phyloP scores from a whole-genome alignment of 2,797 vertebrate genomes.

The Mus caroli region DNA sequence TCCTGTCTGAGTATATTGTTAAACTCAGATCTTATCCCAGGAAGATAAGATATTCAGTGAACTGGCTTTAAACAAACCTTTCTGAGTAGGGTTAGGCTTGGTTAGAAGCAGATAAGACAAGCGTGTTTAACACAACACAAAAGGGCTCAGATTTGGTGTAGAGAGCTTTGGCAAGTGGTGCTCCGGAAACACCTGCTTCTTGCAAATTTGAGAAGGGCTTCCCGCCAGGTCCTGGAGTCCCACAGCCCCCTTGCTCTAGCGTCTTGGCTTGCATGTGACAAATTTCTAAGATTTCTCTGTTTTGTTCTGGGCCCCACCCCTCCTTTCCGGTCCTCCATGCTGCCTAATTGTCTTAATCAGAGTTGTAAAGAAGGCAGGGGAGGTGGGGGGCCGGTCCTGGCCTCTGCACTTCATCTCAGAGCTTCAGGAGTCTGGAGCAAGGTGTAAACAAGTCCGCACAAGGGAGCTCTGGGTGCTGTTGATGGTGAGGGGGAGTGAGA shows the following conservation, averaged over 20 bases:
- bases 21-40: constrained; percentile 18
- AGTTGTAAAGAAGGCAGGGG: neutral
- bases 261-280: neutral
- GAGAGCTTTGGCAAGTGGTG: constrained; percentile 21
- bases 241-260: neutral
- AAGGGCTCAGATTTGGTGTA: constrained; percentile 33
- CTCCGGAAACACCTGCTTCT: constrained; percentile 32
- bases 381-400: neutral
- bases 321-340: neutral
- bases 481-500: neutral
- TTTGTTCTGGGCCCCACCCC: neutral
- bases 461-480: neutral
- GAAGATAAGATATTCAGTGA: constrained; percentile 7
- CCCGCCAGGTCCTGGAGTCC: neutral
- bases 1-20: neutral
- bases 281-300: neutral
- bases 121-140: constrained; percentile 47
- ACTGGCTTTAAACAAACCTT: constrained; percentile 41
- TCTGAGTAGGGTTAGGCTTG: constrained; percentile 16
- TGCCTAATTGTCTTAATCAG: neutral
- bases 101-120: constrained; percentile 17
- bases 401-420: constrained; percentile 4
- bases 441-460: neutral
- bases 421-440: neutral
- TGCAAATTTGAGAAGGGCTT: constrained; percentile 26